These are phyloP conservation scores for Aleadryas rufinucha DNA, from an alignment of 2,113 vertebrate genomes.

Conservation along the genomic window DNA sequence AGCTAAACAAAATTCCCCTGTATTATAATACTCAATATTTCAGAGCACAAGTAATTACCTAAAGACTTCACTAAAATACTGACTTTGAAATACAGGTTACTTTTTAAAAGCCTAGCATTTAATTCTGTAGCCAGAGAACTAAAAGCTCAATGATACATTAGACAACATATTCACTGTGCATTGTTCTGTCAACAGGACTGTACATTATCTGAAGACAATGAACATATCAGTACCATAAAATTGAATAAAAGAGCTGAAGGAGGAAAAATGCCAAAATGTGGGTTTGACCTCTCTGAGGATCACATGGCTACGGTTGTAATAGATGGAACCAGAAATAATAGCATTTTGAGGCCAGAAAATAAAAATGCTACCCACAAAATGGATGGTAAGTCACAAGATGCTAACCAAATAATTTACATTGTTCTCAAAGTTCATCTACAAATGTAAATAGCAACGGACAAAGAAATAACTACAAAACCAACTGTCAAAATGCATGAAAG, in stretches of 20 bases:
- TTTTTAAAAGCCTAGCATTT: neutral
- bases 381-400: conserved; percentile 28
- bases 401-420: neutral
- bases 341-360: conserved; percentile 16
- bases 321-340: conserved; percentile 13
- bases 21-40: neutral
- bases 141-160: conserved; percentile 2
- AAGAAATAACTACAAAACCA: neutral
- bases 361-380: conserved; percentile 23
- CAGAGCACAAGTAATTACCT: neutral
- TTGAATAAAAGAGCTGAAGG: conserved; percentile 50
- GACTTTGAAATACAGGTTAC: neutral
- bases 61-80: neutral
- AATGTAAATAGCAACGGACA: neutral
- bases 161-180: conserved; percentile 54
- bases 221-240: conserved; percentile 30
- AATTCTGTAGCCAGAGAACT: neutral
- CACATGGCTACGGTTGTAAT: neutral
- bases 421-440: conserved; percentile 33
- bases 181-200: conserved; percentile 41
- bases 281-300: conserved; percentile 47
- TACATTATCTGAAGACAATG: conserved; percentile 56
- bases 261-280: conserved; percentile 53
- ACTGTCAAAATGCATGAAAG: neutral
- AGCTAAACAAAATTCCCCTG: neutral